Conservation (phyloP, 2,888 invertebrate species). For the Dolomedes plantarius region DNA sequence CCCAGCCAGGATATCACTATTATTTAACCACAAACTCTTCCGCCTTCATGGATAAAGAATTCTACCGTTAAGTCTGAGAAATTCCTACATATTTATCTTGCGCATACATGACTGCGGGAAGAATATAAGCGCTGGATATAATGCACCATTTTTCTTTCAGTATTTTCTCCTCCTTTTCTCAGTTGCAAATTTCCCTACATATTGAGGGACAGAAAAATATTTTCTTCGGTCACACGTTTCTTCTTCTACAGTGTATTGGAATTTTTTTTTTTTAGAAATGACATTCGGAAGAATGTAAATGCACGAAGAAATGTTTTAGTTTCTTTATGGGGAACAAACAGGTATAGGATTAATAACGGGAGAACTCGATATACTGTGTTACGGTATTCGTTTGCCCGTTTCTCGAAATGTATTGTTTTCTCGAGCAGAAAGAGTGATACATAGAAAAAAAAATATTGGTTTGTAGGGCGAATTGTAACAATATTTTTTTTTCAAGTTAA, state of each 20-base stretch:
- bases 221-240: too few species aligned
- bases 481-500: too few species aligned
- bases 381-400: too few species aligned
- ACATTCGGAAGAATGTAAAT: not conserved
- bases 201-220: not conserved
- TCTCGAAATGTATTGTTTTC: too few species aligned
- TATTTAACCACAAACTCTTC: not conserved
- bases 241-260: too few species aligned
- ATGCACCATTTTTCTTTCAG: not conserved
- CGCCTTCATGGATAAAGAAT: not conserved
- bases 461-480: too few species aligned
- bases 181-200: not conserved
- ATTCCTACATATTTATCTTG: not conserved
- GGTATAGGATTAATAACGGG: too few species aligned
- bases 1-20: not conserved
- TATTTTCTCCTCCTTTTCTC: not conserved
- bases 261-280: not conserved
- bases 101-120: not conserved
- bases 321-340: not conserved
- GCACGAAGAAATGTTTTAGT: not conserved
- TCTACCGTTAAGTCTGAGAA: not conserved
- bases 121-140: not conserved
- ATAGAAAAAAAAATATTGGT: too few species aligned
- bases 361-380: too few species aligned
- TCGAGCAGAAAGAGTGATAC: too few species aligned